Conservation (phyloP, 2,888 invertebrate species). For the Andrena minutula region DNA sequence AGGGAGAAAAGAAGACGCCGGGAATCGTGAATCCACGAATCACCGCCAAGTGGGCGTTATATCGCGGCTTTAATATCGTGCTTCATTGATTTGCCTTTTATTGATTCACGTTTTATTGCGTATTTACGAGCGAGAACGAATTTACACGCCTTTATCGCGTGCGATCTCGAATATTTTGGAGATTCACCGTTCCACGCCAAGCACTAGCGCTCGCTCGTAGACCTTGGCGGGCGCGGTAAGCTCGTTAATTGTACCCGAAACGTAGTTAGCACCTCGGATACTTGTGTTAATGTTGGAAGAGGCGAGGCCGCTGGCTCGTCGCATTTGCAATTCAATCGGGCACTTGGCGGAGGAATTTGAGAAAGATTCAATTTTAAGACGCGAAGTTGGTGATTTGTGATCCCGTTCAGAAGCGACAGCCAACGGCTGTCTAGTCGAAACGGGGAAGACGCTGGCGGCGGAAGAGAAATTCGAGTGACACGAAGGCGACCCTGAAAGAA, state of each 20-base stretch:
- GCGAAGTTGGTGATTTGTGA: background rate
- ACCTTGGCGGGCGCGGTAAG: constrained; percentile 3
- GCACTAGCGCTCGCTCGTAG: background rate
- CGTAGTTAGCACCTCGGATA: constrained; percentile 47
- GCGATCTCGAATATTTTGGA: constrained; percentile 1
- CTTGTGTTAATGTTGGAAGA: background rate
- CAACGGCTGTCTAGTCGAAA: background rate
- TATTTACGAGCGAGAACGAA: constrained; percentile 24
- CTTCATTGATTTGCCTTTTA: constrained; percentile 27
- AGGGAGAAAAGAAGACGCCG: background rate
- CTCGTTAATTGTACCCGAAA: constrained; percentile 35
- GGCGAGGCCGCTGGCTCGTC: background rate
- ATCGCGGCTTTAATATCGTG: constrained; percentile 8
- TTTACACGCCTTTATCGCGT: constrained; percentile 22
- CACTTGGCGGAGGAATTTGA: background rate
- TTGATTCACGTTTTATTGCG: constrained; percentile 21
- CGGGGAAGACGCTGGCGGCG: background rate
- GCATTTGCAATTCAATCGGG: constrained; percentile 52
- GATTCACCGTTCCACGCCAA: no score
- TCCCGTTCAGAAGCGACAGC: background rate
- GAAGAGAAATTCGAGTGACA: background rate
- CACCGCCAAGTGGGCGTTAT: constrained; percentile 26
- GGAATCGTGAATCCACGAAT: constrained; percentile 24
- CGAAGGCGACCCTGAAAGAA: constrained; percentile 3
- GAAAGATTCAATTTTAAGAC: background rate